phyloP scores from a whole-genome alignment of 2,888 invertebrate genomes.

The Creontiades dilutus region DNA sequence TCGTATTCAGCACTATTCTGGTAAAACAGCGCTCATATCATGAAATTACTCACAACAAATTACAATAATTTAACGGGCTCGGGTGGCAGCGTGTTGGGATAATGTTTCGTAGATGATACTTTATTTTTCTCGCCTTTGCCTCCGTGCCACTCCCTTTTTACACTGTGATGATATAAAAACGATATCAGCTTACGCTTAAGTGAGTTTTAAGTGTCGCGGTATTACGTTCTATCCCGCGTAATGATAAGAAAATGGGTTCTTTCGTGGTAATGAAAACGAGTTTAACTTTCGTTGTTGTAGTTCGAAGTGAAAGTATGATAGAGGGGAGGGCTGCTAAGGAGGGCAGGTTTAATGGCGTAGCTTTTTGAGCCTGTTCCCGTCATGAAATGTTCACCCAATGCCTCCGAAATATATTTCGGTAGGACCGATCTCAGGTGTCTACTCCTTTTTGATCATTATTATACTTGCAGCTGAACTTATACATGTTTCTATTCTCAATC shows the following conservation, averaged over 20 bases:
- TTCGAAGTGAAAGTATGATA: constrained; percentile 25
- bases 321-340: background rate
- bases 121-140: constrained; percentile 33
- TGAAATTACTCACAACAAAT: background rate
- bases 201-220: constrained; percentile 58
- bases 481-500: too few relatives aligned
- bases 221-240: constrained; percentile 53
- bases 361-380: constrained; percentile 15
- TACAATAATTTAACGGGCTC: too few relatives aligned
- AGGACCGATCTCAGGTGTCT: background rate
- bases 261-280: constrained; percentile 58
- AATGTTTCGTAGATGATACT: constrained; percentile 51
- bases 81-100: background rate
- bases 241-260: constrained; percentile 66
- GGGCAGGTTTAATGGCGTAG: constrained; percentile 34
- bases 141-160: constrained; percentile 38
- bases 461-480: too few relatives aligned
- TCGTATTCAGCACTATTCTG: too few relatives aligned
- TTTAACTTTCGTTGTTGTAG: constrained; percentile 56
- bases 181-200: constrained; percentile 65
- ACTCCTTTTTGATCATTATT: too few relatives aligned
- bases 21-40: background rate
- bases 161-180: constrained; percentile 61
- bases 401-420: background rate
- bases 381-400: background rate